Evolutionary conservation across 2,113 vertebrate species (phyloP).

Genomic region (Salvelinus alpinus): DNA sequence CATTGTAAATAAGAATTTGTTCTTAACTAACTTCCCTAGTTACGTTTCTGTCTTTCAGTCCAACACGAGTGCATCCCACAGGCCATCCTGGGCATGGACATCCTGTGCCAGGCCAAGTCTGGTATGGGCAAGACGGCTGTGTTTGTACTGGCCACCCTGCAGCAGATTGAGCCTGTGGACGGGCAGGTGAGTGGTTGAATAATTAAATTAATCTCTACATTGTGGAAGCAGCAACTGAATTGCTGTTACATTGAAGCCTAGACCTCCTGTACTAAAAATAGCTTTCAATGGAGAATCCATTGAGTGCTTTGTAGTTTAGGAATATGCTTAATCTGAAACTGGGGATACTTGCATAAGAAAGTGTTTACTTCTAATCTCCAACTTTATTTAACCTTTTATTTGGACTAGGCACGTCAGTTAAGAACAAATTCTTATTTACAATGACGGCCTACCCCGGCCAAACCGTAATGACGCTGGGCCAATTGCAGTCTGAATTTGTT

Average conservation of each 20-base stretch:
- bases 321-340: neutral
- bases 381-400: too few species aligned
- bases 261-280: too few species aligned
- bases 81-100: slow-evolving; percentile 87
- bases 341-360: too few species aligned
- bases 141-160: slow-evolving; percentile 85
- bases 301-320: too few species aligned
- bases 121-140: slow-evolving; percentile 89
- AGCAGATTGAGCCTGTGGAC: slow-evolving; percentile 84
- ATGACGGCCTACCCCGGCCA: too few species aligned
- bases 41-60: slow-evolving; percentile 63
- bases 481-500: slow-evolving; percentile 51
- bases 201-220: neutral
- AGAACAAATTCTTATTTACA: too few species aligned
- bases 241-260: neutral
- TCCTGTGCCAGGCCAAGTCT: slow-evolving; percentile 88
- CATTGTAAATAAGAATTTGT: too few species aligned
- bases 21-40: too few species aligned
- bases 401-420: too few species aligned
- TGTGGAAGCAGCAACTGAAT: neutral
- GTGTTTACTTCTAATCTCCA: too few species aligned
- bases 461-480: slow-evolving; percentile 72
- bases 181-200: slow-evolving; percentile 77
- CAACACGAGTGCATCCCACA: slow-evolving; percentile 90
- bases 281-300: neutral